Evolutionary conservation across 2,797 vertebrate genomes (phyloP).

Genomic region (Ciconia nigra): DNA sequence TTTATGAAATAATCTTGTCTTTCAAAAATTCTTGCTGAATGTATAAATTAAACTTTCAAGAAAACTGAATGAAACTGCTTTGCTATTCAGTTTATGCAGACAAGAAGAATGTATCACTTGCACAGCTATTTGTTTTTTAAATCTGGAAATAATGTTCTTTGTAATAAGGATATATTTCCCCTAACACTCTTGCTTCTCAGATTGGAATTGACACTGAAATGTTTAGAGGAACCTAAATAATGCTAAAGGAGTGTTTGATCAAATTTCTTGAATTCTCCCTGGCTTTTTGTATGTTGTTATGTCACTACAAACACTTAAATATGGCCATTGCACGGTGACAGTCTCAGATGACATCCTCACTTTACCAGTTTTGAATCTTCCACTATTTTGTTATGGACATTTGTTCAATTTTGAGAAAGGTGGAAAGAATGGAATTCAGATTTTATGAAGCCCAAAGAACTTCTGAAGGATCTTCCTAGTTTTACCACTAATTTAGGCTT

Average conservation of each 20-base stretch:
- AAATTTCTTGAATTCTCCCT: neutral
- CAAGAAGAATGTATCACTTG: neutral
- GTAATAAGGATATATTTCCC: neutral
- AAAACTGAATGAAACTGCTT: neutral
- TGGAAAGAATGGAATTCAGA: neutral
- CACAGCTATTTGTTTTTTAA: neutral
- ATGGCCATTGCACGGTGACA: neutral
- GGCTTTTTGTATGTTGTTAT: neutral
- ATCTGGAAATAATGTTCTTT: neutral
- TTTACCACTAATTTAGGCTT: neutral
- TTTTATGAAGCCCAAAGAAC: neutral
- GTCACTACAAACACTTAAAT: neutral
- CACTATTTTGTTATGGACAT: neutral
- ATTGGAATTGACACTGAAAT: neutral
- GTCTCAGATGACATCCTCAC: neutral
- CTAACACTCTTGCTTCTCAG: neutral
- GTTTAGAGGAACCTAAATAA: neutral
- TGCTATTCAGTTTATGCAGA: neutral
- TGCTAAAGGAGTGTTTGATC: neutral
- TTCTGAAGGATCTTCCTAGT: neutral
- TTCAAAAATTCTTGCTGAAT: neutral
- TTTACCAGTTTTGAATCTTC: neutral
- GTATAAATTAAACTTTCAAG: neutral
- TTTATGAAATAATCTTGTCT: conserved; percentile 3
- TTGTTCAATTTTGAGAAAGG: neutral